phyloP scores from a whole-genome alignment of 2,888 invertebrate species.

The Gymnocheta viridis region DNA sequence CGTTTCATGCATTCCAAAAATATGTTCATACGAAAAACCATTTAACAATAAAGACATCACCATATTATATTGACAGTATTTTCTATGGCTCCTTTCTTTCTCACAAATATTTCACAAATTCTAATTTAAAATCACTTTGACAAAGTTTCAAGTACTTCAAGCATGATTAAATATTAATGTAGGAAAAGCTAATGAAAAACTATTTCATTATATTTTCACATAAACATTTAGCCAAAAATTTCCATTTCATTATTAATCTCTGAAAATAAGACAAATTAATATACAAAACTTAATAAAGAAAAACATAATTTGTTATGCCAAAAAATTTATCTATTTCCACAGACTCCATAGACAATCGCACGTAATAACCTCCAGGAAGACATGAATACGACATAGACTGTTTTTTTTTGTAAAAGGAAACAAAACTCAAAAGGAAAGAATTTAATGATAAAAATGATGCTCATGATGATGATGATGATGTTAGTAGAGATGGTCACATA shows the following conservation, averaged over 20 bases:
- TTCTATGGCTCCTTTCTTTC: background rate
- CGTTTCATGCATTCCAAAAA: too few species aligned
- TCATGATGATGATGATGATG: slow-evolving; percentile 1
- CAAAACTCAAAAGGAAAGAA: slow-evolving; percentile 43
- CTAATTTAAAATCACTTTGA: slow-evolving; percentile 3
- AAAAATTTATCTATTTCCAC: slow-evolving; percentile 46
- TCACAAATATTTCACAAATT: background rate
- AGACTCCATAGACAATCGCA: slow-evolving; percentile 37
- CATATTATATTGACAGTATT: background rate
- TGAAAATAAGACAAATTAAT: slow-evolving; percentile 6
- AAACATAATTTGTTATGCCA: slow-evolving; percentile 66
- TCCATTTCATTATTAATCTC: slow-evolving; percentile 44
- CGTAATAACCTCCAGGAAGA: slow-evolving; percentile 48
- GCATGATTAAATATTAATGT: slow-evolving; percentile 30
- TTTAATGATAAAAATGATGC: slow-evolving; percentile 26
- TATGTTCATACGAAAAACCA: too few species aligned
- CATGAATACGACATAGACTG: slow-evolving; percentile 17
- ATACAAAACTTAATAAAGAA: slow-evolving; percentile 34
- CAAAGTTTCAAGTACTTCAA: slow-evolving; percentile 16
- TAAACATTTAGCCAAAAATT: slow-evolving; percentile 25
- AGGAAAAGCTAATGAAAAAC: slow-evolving; percentile 52
- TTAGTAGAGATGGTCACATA: slow-evolving; percentile 38
- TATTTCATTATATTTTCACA: slow-evolving; percentile 52
- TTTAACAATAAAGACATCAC: too few species aligned
- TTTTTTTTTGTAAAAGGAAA: slow-evolving; percentile 15